Conservation (phyloP, 2,113 vertebrate species). For the Rhynchopsitta pachyrhyncha region DNA sequence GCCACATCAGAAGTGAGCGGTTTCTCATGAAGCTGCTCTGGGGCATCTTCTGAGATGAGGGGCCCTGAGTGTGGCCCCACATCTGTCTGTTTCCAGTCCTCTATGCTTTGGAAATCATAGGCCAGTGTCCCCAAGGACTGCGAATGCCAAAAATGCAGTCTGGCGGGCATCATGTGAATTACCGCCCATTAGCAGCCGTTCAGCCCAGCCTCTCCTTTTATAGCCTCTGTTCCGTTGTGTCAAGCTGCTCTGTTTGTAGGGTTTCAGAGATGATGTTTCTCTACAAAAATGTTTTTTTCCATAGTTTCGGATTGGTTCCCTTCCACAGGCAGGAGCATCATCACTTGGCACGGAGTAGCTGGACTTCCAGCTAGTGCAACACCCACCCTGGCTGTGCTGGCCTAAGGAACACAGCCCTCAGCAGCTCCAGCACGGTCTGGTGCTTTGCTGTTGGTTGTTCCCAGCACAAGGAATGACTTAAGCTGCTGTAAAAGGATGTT, state of each 20-base stretch:
- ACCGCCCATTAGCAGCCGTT: background rate
- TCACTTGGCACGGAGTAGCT: background rate
- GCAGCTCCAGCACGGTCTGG: background rate
- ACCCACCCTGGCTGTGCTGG: fast-evolving
- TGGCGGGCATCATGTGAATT: background rate
- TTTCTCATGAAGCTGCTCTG: background rate
- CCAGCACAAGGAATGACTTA: fast-evolving
- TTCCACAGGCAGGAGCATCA: background rate
- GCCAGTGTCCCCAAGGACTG: background rate
- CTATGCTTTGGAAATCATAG: background rate
- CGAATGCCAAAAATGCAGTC: background rate
- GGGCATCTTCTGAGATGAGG: fast-evolving
- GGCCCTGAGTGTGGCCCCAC: background rate
- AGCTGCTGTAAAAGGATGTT: background rate
- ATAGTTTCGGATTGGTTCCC: background rate
- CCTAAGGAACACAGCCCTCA: fast-evolving
- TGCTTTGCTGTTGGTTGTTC: background rate
- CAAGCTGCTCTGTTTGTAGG: background rate
- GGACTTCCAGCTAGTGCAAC: background rate
- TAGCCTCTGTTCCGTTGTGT: background rate
- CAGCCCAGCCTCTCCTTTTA: conserved; percentile 32
- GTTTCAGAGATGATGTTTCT: background rate
- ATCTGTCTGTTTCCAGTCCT: background rate
- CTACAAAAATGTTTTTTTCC: conserved; percentile 14
- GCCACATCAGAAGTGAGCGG: background rate